Base-by-base conservation (phyloP, 92 coral and sea anemone genomes). In the Meandrina meandrites region DNA sequence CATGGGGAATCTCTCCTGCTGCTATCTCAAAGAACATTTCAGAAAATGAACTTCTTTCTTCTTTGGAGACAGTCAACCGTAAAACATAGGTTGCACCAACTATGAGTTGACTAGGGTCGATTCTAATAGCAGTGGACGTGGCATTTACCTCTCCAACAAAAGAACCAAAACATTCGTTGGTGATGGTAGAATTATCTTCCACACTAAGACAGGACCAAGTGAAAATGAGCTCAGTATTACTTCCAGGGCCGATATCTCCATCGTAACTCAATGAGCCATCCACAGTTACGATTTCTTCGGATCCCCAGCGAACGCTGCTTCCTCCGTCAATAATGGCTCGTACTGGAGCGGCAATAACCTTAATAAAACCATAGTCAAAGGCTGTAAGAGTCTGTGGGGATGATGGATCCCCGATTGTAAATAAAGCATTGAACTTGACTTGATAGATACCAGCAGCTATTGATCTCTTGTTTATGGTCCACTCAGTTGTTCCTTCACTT, bases 241-340 rank as follows among this genome's bases (percentile, higher is more conserved):
- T 81, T 50, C 88, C 90, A 82, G 86, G 86, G 1, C 86, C 86
- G 36, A 90, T 71, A 58, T 89, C 94, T 1, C 40, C 17, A 37
- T 92, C 94, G 30, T 89, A 76, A 60, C 89, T 84, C 70, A 62
- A 47, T n/a, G 92, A 89, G 2, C 90, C 92, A 83, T 92, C 86
- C 50, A 89, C 72, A 1, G 85, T 82, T 2, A 85, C 71, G 69
- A 57, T 89, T 31, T 71, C 81, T 8, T 72, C 32, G 4, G 57
- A 75, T 37, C 62, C 76, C 75, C 84, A 79, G 4, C 68, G 82
- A 71, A 81, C 82, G 5, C 47, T n/a, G 17, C 88, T 82, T 17
- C 94, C 94, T 5, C 92, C 94, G 53, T 91, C 85, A 73, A 91
- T 79, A 50, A 67, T 34, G 27, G 93, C 91, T 34, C 83, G 85